Base-by-base conservation (phyloP, 2,113 vertebrate genomes). In the Typhlomys cinereus region DNA sequence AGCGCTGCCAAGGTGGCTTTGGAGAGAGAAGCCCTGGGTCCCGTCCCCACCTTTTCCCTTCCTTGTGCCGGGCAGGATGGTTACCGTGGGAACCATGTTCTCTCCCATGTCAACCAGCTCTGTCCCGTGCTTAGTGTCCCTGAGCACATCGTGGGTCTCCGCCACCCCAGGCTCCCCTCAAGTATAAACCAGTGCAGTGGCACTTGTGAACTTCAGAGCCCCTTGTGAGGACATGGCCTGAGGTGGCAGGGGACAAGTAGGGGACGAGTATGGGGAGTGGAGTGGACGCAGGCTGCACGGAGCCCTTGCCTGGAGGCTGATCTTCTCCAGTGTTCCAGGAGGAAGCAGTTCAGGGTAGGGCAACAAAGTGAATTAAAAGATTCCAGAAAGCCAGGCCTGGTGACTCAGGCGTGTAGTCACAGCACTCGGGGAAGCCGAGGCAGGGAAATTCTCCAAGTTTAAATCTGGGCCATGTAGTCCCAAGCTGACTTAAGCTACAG, bases 181-280 rank as follows among this genome's bases (percentile, higher is more conserved):
- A n/a, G 50, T 64, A 0, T 52, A 61, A 41, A 85, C 39, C 46
- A 36, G 79, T 17, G 12, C 8, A 3, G 29, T 23, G 44, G 79
- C 61, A 27, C 27, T 52, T 61, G 6, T 44, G 21, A 34, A 12
- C n/a, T 36, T 59, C 29, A 7, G 0, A 57, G 67, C 5, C 46
- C 48, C 25, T 4, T 34, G 1, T 5, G 41, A 87, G 18, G 11
- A 29, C n/a, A n/a, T 69, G 25, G 48, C n/a, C 12, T 14, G 12
- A 79, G 74, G 29, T 27, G 0, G 27, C 50, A n/a, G 48, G 29
- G 34, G n/a, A n/a, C n/a, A n/a, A n/a, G 50, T 57, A 46, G 59
- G 8, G 13, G n/a, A 34, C 52, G 39, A 52, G 15, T 78, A 2
- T 0, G 14, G 76, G 29, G n/a, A 41, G 46, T 12, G 2, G 0